Evolutionary conservation across 2,888 invertebrate genomes (phyloP), one percentile per base, ranked within the genome.

Genomic region (Mesorhabditis sp.): DNA sequence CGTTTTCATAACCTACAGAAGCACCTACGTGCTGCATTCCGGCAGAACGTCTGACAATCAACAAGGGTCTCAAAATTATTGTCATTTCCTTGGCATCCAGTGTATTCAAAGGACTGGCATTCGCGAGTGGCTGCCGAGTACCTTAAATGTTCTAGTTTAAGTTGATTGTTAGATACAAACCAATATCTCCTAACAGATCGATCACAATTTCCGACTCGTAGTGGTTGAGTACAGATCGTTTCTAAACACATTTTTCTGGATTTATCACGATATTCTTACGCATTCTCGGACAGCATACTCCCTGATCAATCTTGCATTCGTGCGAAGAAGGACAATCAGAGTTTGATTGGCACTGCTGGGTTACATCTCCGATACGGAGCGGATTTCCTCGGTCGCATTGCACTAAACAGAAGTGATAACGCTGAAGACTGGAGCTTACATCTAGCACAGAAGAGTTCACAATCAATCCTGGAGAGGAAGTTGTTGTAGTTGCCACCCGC

Each of bases 11-110:
- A 13, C 2, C 10, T 13, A 43, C 1, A 43, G 10, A 44, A 7
- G 45, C 61, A 72, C 79, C 67, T 44, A 80, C 80, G 79, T 43
- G 79, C 75, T 7, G 80, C 78, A 70, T 80, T 81, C 15, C 80
- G 68, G 67, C 82, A 82, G 72, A 77, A 81, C 0, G 76, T 81
- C 65, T 78, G 79, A 66, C 82, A 82, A 62, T 78, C 79, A 42
- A 81, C 74, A 1, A 76, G 76, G 1, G 77, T 80, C 66, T 76
- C 78, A 62, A 82, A 82, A 73, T 82, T 82, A 71, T 82, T 82
- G 70, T 80, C 80, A 67, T 82, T 82, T 62, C 82, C 82, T 58
- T 80, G 80, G 64, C 82, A 82, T n/a, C 80, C 76, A 42, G 80
- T 80, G 67, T 79, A 82, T 45, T 78, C 76, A 70, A 82, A 82